These are phyloP conservation scores for Sminthurinus signatus DNA, from an alignment of 1,140 invertebrate genomes.

Conservation along the genomic window DNA sequence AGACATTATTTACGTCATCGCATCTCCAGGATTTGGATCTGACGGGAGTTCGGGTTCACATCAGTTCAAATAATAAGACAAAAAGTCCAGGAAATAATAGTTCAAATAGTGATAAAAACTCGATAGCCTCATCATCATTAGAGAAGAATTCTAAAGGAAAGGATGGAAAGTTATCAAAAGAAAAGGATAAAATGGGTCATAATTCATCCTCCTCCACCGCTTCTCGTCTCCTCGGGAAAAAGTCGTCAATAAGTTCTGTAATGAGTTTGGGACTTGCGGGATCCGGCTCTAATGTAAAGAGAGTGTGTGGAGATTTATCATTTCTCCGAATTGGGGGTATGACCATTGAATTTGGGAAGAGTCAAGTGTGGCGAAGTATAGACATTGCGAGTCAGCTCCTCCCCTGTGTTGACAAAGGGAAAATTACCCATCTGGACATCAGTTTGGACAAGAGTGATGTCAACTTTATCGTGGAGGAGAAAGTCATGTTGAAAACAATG, in stretches of 20 bases:
- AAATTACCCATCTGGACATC: conserved; percentile 38
- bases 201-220: too few relatives aligned
- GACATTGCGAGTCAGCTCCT: conserved; percentile 30
- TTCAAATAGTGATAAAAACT: conserved; percentile 14
- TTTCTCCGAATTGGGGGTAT: conserved; percentile 37
- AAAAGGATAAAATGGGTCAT: conserved; percentile 2
- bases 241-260: conserved; percentile 25
- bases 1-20: conserved; percentile 29
- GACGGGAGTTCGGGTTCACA: conserved; percentile 33
- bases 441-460: conserved; percentile 28
- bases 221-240: conserved; percentile 14
- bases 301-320: conserved; percentile 21
- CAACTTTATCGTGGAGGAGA: conserved; percentile 25
- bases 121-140: conserved; percentile 13
- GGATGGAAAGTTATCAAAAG: conserved; percentile 16
- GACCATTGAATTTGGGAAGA: conserved; percentile 31
- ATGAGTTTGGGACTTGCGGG: conserved; percentile 16
- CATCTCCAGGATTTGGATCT: conserved; percentile 38
- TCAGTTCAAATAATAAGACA: conserved; percentile 21
- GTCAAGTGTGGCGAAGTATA: conserved; percentile 24
- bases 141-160: conserved; percentile 7
- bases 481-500: conserved; percentile 26
- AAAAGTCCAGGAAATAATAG: conserved; percentile 16
- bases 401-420: conserved; percentile 30
- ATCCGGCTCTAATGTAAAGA: too few relatives aligned